Percentiles rank a stretch among this genome's conserved stretches.
These are phyloP conservation scores for Neodontobutis hainanensis DNA, from an alignment of 2,113 vertebrate species.

Conservation along the genomic window DNA sequence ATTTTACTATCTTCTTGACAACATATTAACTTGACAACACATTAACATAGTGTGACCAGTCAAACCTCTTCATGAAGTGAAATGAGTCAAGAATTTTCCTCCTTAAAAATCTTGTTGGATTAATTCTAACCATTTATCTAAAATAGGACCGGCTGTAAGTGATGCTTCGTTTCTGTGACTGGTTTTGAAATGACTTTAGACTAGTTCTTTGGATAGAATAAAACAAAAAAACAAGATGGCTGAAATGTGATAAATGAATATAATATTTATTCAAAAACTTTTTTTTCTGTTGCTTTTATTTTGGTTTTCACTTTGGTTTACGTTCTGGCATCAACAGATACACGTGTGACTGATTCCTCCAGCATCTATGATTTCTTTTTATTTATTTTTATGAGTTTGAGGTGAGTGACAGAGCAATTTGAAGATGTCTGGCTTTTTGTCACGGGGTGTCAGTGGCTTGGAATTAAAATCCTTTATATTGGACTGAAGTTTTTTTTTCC, in stretches of 20 bases:
- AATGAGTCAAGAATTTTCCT: too few relatives aligned
- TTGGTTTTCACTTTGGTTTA: neutral
- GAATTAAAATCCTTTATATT: slow-evolving; percentile 76
- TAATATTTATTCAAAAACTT: too few relatives aligned
- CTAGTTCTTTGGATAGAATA: too few relatives aligned
- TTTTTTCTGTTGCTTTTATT: too few relatives aligned
- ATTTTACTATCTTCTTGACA: neutral
- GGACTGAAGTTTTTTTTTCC: slow-evolving; percentile 62
- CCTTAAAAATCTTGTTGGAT: neutral
- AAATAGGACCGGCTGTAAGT: too few relatives aligned
- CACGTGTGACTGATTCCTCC: slow-evolving; percentile 11
- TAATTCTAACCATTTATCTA: too few relatives aligned
- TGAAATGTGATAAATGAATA: too few relatives aligned
- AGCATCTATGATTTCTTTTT: slow-evolving; percentile 39
- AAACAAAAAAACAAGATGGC: too few relatives aligned
- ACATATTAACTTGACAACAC: too few relatives aligned
- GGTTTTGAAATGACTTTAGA: neutral
- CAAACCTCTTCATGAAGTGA: too few relatives aligned
- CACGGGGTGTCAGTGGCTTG: slow-evolving; percentile 67
- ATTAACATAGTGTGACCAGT: too few relatives aligned
- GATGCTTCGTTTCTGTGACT: neutral
- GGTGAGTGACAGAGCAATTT: slow-evolving; percentile 81
- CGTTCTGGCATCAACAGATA: neutral
- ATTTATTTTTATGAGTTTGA: slow-evolving; percentile 55
- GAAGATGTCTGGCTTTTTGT: slow-evolving; percentile 72